These are phyloP conservation scores for Mormyrus hasselquistii DNA, from an alignment of 2,797 vertebrate species.

Conservation along the genomic window DNA sequence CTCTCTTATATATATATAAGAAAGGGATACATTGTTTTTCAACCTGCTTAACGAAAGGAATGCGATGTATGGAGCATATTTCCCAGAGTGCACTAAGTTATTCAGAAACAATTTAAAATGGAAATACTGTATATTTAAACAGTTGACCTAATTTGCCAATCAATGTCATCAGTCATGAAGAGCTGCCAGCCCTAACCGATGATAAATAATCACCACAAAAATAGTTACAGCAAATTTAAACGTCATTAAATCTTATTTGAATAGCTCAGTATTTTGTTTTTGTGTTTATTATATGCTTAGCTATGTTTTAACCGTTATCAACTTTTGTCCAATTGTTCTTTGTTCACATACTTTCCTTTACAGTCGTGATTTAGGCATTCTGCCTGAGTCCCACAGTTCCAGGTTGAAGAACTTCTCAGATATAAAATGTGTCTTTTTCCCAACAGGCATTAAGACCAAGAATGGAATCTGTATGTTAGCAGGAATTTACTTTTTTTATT, in stretches of 20 bases:
- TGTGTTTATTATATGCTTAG: neutral
- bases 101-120: neutral
- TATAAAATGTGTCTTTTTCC: neutral
- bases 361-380: neutral
- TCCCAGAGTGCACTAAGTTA: neutral
- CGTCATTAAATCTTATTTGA: neutral
- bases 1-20: neutral
- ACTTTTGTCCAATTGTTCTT: neutral
- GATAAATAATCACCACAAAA: neutral
- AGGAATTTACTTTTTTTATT: neutral
- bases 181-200: neutral
- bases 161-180: neutral
- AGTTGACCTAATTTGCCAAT: neutral
- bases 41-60: neutral
- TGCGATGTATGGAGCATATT: neutral
- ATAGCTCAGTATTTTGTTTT: neutral
- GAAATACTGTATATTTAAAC: neutral
- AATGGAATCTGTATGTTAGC: neutral
- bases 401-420: neutral
- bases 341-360: neutral
- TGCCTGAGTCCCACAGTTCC: neutral
- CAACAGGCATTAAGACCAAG: neutral
- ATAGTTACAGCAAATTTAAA: neutral
- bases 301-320: neutral
- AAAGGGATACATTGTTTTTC: neutral